phyloP scores from a whole-genome alignment of 2,113 vertebrate species.

The Athene noctua region DNA sequence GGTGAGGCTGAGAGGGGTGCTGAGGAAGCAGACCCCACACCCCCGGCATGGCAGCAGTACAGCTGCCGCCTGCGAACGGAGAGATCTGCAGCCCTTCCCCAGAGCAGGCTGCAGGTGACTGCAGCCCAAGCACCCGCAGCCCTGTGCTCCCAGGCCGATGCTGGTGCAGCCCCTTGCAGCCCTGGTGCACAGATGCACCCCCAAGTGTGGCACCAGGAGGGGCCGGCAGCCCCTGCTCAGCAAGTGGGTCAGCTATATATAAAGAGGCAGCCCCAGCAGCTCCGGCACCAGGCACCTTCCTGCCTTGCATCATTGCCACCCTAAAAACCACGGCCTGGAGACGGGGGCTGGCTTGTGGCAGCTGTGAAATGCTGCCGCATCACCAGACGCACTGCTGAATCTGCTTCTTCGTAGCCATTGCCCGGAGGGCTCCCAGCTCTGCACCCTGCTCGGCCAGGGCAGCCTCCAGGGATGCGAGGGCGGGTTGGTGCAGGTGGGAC shows the following conservation, averaged over 20 bases:
- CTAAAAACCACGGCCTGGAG: slow-evolving; percentile 34
- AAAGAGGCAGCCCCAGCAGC: neutral
- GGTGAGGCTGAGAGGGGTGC: neutral
- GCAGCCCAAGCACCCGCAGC: neutral
- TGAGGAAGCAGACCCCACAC: neutral
- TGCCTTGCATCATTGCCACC: slow-evolving; percentile 49
- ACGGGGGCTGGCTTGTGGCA: neutral
- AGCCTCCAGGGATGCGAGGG: fast-evolving
- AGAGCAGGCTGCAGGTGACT: neutral
- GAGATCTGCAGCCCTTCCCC: neutral
- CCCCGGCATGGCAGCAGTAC: neutral
- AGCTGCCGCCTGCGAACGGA: neutral
- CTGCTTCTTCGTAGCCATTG: fast-evolving
- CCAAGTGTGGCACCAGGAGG: neutral
- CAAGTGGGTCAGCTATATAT: slow-evolving; percentile 57
- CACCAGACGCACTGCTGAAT: neutral
- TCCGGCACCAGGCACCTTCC: neutral
- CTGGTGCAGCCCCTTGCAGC: neutral
- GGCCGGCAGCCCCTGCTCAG: neutral
- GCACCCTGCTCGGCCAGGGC: fast-evolving
- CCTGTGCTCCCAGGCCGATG: neutral
- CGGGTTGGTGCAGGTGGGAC: neutral
- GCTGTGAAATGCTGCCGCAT: fast-evolving
- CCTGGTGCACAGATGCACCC: fast-evolving
- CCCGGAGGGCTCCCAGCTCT: neutral